A percentile compares a stretch with the other conserved stretches of the same genome.
Conservation (phyloP, 2,113 vertebrate genomes). For the Tapirus terrestris region DNA sequence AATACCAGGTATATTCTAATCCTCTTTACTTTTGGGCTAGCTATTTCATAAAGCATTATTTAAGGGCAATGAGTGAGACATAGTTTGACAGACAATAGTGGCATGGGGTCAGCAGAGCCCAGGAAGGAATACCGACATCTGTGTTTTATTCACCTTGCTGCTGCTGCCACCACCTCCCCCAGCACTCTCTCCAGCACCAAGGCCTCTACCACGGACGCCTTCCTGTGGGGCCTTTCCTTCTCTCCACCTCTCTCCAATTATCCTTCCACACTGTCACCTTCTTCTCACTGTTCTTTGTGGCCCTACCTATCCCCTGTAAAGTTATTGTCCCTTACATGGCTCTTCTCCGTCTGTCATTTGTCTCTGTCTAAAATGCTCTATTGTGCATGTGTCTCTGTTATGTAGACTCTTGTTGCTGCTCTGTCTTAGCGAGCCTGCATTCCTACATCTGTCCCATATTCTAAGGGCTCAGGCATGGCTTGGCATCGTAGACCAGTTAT, state of each 20-base stretch:
- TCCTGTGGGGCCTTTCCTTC: neutral
- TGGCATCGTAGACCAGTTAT: neutral
- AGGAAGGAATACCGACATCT: neutral
- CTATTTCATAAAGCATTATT: constrained; percentile 17
- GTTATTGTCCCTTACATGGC: neutral
- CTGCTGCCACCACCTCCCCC: neutral
- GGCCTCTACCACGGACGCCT: neutral
- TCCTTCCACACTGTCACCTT: neutral
- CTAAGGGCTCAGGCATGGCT: neutral
- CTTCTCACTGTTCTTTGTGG: neutral
- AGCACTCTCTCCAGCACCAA: too few species aligned
- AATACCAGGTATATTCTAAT: neutral
- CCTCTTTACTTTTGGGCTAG: neutral
- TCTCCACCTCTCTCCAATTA: neutral
- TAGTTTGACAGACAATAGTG: neutral
- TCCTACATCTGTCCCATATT: neutral
- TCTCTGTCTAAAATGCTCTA: neutral
- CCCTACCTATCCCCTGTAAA: neutral
- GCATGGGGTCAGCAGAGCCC: neutral
- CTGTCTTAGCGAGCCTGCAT: neutral
- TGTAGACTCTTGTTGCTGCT: neutral
- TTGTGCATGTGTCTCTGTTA: neutral
- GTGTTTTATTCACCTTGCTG: neutral
- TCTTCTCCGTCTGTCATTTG: neutral
- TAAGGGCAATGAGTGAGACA: neutral